phyloP scores from a whole-genome alignment of 1,140 invertebrate species.

The Sycophila sp. region DNA sequence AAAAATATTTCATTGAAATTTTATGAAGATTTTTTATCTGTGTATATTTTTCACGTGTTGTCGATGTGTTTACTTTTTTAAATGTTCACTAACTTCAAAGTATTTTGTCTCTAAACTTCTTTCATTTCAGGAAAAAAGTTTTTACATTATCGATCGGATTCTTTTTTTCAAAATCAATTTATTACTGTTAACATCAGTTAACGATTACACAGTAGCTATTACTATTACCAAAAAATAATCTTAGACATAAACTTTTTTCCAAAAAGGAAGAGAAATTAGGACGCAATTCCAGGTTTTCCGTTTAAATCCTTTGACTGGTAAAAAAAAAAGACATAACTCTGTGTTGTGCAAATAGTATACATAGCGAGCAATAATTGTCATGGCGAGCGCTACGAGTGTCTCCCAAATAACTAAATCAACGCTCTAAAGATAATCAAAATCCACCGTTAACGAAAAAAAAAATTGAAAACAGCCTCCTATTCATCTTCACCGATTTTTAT shows the following conservation, averaged over 20 bases:
- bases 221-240: too few relatives aligned
- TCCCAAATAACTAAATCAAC: conserved; percentile 29
- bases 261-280: neutral
- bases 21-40: too few relatives aligned
- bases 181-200: too few relatives aligned
- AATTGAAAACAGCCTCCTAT: too few relatives aligned
- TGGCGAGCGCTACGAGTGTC: neutral
- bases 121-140: conserved; percentile 22
- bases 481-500: too few relatives aligned
- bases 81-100: conserved; percentile 22
- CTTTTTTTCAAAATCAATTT: too few relatives aligned
- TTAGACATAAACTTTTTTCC: conserved; percentile 1
- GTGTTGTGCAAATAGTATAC: neutral
- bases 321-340: neutral
- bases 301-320: neutral
- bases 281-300: neutral
- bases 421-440: too few relatives aligned
- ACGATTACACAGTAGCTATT: too few relatives aligned
- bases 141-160: too few relatives aligned
- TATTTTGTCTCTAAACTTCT: neutral
- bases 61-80: conserved; percentile 26
- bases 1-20: too few relatives aligned
- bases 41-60: neutral
- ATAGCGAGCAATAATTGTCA: neutral
- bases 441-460: too few relatives aligned